phyloP scores from a whole-genome alignment of 1,140 invertebrate species.

The Drosophila ercepeae region DNA sequence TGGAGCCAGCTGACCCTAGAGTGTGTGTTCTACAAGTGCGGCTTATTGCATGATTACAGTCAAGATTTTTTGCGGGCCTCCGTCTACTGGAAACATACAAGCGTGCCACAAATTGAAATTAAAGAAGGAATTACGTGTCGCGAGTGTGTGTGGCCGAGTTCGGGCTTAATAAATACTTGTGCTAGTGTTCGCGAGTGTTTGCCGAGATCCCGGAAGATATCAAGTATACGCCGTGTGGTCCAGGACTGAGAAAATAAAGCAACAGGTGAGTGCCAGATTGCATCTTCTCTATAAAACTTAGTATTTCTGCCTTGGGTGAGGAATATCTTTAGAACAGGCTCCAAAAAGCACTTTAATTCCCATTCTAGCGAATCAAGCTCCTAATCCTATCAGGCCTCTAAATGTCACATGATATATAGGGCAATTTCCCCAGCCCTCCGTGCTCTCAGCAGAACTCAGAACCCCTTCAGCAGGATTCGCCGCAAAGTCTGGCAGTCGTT shows the following conservation, averaged over 20 bases:
- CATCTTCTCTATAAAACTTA: neutral
- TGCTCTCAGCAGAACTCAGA: neutral
- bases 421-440: neutral
- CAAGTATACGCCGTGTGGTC: slow-evolving; percentile 34
- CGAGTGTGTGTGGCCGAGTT: slow-evolving; percentile 38
- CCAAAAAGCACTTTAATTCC: too few relatives aligned
- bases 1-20: slow-evolving; percentile 18
- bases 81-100: slow-evolving; percentile 47
- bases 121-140: slow-evolving; percentile 62
- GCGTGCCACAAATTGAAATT: slow-evolving; percentile 71
- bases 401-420: neutral
- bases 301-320: neutral
- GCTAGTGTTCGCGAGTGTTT: slow-evolving; percentile 21
- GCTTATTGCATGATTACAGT: slow-evolving; percentile 70
- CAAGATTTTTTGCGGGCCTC: slow-evolving; percentile 41
- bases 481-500: slow-evolving; percentile 22
- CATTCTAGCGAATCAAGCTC: too few relatives aligned
- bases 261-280: slow-evolving; percentile 52
- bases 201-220: slow-evolving; percentile 35
- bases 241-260: slow-evolving; percentile 5
- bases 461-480: slow-evolving; percentile 4
- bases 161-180: slow-evolving; percentile 26
- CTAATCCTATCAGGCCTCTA: neutral
- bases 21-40: slow-evolving; percentile 52
- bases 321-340: too few relatives aligned